Evolutionary conservation across 2,888 invertebrate genomes (phyloP).

Genomic region (Bellardia pandia): DNA sequence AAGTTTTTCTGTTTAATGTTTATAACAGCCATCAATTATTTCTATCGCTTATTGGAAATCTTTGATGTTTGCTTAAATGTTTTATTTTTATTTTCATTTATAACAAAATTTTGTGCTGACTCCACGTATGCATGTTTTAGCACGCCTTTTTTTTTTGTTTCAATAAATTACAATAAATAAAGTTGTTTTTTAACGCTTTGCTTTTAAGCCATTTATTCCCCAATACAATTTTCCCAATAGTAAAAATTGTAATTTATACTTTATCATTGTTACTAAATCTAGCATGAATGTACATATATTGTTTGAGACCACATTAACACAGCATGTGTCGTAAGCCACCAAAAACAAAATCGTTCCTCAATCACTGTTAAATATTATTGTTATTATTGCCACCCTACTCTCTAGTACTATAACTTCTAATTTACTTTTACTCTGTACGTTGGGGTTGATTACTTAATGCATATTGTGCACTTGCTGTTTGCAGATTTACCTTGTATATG

Average conservation of each 20-base stretch:
- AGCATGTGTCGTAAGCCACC: conserved; percentile 73
- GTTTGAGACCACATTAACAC: conserved; percentile 70
- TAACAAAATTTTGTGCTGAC: conserved; percentile 36
- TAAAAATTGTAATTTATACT: conserved; percentile 69
- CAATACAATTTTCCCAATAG: conserved; percentile 11
- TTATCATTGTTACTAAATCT: conserved; percentile 70
- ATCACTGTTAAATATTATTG: conserved; percentile 67
- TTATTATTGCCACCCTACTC: conserved; percentile 39
- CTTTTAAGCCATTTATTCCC: conserved; percentile 36
- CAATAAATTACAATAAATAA: conserved; percentile 49
- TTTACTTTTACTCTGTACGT: neutral
- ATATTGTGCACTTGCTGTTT: conserved; percentile 56
- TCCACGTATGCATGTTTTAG: conserved; percentile 35
- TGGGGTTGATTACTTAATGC: conserved; percentile 25
- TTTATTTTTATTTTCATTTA: conserved; percentile 25
- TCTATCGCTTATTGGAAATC: conserved; percentile 69
- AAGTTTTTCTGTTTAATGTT: conserved; percentile 41
- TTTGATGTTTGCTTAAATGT: conserved; percentile 51
- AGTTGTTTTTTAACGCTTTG: conserved; percentile 48
- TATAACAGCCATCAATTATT: conserved; percentile 66
- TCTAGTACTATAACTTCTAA: too few relatives aligned
- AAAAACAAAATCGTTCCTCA: conserved; percentile 53
- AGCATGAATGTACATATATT: conserved; percentile 46
- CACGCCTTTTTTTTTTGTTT: conserved; percentile 38
- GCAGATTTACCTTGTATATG: conserved; percentile 42